These are phyloP conservation scores for Oligia latruncula DNA, from an alignment of 2,888 invertebrate genomes.

Conservation along the genomic window DNA sequence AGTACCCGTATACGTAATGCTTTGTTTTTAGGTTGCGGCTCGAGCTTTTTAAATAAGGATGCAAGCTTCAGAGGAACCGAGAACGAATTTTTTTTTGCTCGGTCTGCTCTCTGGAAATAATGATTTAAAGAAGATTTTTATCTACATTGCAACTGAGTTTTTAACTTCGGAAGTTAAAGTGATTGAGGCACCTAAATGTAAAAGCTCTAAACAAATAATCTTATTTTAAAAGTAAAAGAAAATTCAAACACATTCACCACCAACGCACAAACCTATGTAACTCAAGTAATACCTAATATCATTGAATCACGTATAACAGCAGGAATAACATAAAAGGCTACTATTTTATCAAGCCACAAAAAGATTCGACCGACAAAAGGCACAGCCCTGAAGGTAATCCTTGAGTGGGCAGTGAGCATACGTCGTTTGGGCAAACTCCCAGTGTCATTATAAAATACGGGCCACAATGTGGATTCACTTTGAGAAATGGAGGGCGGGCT, in stretches of 20 bases:
- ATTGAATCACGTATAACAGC: slow-evolving; percentile 9
- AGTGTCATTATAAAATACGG: slow-evolving; percentile 89
- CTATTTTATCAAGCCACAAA: slow-evolving; percentile 68
- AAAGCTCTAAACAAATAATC: background rate
- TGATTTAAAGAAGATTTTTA: background rate
- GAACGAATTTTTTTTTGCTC: background rate
- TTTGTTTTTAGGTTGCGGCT: slow-evolving; percentile 41
- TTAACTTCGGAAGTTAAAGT: background rate
- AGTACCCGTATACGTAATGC: slow-evolving; percentile 27
- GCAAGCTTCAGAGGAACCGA: slow-evolving; percentile 9
- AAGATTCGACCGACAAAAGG: slow-evolving; percentile 73
- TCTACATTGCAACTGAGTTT: background rate
- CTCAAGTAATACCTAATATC: slow-evolving; percentile 4
- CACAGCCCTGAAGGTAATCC: slow-evolving; percentile 82
- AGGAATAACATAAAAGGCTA: slow-evolving; percentile 42
- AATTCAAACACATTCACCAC: background rate
- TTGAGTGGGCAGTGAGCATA: slow-evolving; percentile 86
- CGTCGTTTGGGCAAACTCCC: slow-evolving; percentile 85
- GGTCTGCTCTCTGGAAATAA: background rate
- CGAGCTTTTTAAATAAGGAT: slow-evolving; percentile 50
- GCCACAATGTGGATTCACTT: slow-evolving; percentile 85
- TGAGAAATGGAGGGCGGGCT: slow-evolving; percentile 87
- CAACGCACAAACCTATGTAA: background rate
- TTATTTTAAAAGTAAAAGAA: background rate
- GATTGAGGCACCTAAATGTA: background rate